Conservation (phyloP, 2,888 invertebrate genomes). For the Rhagonycha lutea region DNA sequence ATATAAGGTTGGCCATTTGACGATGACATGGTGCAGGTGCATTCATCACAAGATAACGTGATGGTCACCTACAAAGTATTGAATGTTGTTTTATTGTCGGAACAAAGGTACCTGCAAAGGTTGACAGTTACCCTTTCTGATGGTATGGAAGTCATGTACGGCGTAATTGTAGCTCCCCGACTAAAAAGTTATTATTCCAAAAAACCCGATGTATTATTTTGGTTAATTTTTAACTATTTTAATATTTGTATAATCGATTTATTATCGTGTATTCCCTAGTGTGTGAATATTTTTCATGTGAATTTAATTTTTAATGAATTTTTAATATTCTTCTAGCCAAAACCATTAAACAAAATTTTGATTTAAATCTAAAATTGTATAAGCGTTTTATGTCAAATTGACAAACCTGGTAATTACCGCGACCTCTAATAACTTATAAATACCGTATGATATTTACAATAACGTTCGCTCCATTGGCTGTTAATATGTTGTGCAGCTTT, state of each 20-base stretch:
- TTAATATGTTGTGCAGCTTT: constrained; percentile 22
- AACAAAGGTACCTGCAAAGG: no score
- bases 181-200: no score
- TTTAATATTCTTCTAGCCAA: neutral
- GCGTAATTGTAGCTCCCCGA: no score
- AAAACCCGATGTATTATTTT: no score
- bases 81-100: no score
- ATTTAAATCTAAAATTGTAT: neutral
- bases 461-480: constrained; percentile 13
- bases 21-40: no score
- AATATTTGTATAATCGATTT: neutral
- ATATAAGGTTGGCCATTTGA: no score
- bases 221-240: no score
- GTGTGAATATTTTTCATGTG: neutral
- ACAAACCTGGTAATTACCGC: neutral
- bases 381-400: neutral
- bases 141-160: no score
- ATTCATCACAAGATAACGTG: no score
- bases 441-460: neutral
- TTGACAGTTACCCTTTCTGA: no score
- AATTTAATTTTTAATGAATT: neutral
- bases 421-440: neutral
- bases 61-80: no score
- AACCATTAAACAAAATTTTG: neutral
- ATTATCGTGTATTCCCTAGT: neutral